Conservation (phyloP, 2,797 vertebrate species). For the Sparidentex hasta region DNA sequence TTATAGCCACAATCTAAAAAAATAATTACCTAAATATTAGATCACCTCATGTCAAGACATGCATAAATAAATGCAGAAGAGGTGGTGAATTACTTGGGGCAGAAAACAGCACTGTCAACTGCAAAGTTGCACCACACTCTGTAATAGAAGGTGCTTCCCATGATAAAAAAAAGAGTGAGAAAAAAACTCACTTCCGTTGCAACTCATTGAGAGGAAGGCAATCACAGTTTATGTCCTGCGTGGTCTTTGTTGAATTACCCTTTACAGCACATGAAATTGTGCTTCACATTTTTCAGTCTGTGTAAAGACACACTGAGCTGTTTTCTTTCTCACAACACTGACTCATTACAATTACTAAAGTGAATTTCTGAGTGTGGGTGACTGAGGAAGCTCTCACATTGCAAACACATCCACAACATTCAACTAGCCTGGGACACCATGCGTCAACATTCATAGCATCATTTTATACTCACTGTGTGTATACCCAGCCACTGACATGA, state of each 20-base stretch:
- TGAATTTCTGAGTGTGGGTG: neutral
- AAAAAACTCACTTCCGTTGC: neutral
- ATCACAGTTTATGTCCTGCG: neutral
- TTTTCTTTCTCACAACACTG: too few species aligned
- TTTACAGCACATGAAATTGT: neutral
- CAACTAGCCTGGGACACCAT: neutral
- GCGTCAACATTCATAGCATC: neutral
- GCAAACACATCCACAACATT: neutral
- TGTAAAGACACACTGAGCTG: neutral
- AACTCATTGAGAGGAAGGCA: neutral
- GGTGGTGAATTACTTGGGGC: neutral
- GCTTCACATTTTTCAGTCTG: neutral
- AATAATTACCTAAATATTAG: too few species aligned
- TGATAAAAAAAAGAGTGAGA: too few species aligned
- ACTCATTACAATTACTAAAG: neutral
- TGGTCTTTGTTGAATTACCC: neutral
- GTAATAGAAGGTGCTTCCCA: conserved; percentile 1
- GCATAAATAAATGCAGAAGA: neutral
- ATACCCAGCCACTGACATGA: conserved; percentile 85
- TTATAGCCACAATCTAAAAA: too few species aligned
- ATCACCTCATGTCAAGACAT: neutral
- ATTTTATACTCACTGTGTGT: conserved; percentile 56
- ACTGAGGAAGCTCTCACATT: neutral
- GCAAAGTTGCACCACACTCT: neutral
- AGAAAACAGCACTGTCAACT: neutral